phyloP scores from a whole-genome alignment of 1,140 invertebrate genomes.

The Cydia splendana region DNA sequence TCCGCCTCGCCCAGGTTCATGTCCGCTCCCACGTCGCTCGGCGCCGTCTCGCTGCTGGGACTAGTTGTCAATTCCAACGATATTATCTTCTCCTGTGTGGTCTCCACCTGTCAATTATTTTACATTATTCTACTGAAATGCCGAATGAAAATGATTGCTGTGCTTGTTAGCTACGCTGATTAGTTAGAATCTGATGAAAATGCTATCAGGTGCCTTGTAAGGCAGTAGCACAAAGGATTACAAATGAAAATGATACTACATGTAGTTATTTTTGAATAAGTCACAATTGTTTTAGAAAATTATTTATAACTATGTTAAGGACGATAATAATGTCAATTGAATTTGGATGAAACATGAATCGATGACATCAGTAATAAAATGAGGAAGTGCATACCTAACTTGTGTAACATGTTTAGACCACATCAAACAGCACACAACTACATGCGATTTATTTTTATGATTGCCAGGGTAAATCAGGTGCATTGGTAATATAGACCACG shows the following conservation, averaged over 20 bases:
- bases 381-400: background rate
- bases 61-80: constrained; percentile 88
- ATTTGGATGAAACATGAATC: background rate
- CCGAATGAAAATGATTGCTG: background rate
- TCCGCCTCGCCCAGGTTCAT: constrained; percentile 73
- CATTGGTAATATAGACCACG: background rate
- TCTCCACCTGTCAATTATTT: constrained; percentile 86
- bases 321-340: background rate
- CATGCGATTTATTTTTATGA: background rate
- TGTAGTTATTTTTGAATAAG: background rate
- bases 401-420: background rate
- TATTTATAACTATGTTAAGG: background rate
- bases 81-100: constrained; percentile 92
- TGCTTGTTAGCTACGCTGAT: constrained; percentile 2
- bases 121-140: background rate
- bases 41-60: constrained; percentile 81
- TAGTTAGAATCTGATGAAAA: background rate
- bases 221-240: background rate
- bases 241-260: background rate
- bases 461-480: background rate
- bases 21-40: constrained; percentile 72
- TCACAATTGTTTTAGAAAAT: background rate
- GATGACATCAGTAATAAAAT: background rate
- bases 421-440: background rate
- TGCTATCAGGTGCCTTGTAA: background rate